These are phyloP conservation scores for Poecile montanus DNA, from an alignment of 2,797 vertebrate species.

Conservation along the genomic window DNA sequence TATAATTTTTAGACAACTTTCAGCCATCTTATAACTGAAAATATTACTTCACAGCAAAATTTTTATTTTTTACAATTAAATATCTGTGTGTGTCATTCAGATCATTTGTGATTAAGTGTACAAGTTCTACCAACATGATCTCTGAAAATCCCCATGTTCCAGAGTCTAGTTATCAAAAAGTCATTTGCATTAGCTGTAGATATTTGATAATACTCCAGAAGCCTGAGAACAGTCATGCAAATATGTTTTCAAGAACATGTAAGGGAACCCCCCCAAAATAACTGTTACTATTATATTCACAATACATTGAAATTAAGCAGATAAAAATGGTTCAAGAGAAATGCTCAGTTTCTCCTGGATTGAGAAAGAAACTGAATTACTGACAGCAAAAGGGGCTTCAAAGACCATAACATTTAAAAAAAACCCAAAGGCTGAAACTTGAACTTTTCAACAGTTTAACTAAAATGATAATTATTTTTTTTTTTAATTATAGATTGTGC, in stretches of 20 bases:
- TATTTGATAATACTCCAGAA: neutral
- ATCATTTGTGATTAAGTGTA: neutral
- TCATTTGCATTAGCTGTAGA: neutral
- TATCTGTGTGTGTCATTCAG: neutral
- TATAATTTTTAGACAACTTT: neutral
- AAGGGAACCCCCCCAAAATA: accelerated
- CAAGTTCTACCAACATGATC: neutral
- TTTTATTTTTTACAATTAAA: neutral
- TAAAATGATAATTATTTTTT: neutral
- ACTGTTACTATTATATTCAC: neutral
- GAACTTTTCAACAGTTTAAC: neutral
- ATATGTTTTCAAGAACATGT: neutral
- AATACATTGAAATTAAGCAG: neutral
- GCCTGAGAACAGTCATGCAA: neutral
- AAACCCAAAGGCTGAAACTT: neutral
- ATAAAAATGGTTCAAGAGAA: neutral
- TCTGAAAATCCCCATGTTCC: neutral
- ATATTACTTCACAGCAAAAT: neutral
- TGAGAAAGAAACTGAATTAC: neutral
- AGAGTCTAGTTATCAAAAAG: neutral
- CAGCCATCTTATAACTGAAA: neutral
- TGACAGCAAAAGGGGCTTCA: neutral
- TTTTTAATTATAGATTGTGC: neutral
- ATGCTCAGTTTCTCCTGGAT: neutral
- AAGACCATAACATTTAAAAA: neutral